These are phyloP conservation scores for Hypotaenidia okinawae DNA, from an alignment of 2,797 vertebrate species.

Conservation along the genomic window DNA sequence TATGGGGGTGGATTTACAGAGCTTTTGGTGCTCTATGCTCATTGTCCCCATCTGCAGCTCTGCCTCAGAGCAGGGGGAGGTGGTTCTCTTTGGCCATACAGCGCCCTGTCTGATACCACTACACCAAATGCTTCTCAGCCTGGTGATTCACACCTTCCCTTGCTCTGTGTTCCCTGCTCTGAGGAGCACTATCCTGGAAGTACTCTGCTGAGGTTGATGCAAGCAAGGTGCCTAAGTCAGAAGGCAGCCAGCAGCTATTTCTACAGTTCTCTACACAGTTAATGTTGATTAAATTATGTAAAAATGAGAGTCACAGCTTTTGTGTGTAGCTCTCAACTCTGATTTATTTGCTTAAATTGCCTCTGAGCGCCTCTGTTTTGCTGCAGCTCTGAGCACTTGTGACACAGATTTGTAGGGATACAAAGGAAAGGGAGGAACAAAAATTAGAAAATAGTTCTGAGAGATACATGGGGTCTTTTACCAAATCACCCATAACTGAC, in stretches of 20 bases:
- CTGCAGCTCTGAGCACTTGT: neutral
- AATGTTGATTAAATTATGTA: neutral
- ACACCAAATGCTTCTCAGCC: neutral
- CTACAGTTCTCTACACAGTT: neutral
- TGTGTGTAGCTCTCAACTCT: neutral
- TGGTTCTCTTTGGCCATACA: accelerated
- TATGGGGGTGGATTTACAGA: neutral
- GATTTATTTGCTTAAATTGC: neutral
- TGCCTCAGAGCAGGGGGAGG: accelerated
- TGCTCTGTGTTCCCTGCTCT: accelerated
- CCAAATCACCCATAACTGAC: constrained; percentile 1
- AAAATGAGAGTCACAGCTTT: neutral
- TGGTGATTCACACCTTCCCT: neutral
- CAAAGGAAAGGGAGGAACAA: neutral
- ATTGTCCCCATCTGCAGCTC: neutral
- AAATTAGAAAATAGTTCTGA: neutral
- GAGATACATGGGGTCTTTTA: neutral
- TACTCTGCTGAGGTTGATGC: neutral
- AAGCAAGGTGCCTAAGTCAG: neutral
- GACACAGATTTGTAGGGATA: neutral
- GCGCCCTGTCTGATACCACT: neutral
- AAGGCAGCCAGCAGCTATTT: neutral
- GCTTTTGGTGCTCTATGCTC: neutral
- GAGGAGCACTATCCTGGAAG: neutral
- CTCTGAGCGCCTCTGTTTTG: neutral